These are phyloP conservation scores for Clarias macrocephalus DNA, from an alignment of 2,113 vertebrate genomes.

Conservation along the genomic window DNA sequence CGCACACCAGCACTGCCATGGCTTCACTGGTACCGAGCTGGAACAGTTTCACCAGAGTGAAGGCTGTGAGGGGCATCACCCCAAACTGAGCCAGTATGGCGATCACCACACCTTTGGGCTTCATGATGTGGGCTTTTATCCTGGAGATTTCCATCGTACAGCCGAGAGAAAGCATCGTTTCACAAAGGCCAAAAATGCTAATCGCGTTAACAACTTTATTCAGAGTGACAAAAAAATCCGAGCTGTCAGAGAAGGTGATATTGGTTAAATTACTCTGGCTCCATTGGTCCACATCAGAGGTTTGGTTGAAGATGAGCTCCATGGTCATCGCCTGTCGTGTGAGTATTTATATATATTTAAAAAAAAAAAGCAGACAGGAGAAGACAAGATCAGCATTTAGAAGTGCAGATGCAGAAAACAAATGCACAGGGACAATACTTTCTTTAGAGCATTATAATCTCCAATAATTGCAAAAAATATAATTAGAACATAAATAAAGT, in stretches of 20 bases:
- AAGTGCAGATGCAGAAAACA: background rate
- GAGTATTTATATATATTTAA: background rate
- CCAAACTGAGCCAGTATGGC: slow-evolving; percentile 78
- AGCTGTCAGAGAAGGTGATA: slow-evolving; percentile 43
- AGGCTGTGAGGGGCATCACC: slow-evolving; percentile 83
- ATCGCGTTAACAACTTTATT: slow-evolving; percentile 62
- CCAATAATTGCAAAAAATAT: background rate
- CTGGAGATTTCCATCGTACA: slow-evolving; percentile 81
- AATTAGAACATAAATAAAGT: background rate
- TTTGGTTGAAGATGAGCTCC: background rate
- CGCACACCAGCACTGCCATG: slow-evolving; percentile 77
- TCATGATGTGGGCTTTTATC: slow-evolving; percentile 77
- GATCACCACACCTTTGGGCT: slow-evolving; percentile 74
- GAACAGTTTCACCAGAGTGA: slow-evolving; percentile 73
- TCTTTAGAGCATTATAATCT: background rate
- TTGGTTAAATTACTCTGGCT: slow-evolving; percentile 32
- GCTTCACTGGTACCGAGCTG: slow-evolving; percentile 63
- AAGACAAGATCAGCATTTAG: background rate
- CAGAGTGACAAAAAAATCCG: background rate
- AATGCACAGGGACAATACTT: background rate
- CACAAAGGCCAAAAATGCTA: slow-evolving; percentile 58
- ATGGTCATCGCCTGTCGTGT: background rate
- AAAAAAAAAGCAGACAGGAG: background rate
- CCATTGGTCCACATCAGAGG: background rate
- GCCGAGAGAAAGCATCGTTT: slow-evolving; percentile 76